Evolutionary conservation across 2,797 vertebrate species (phyloP).

Genomic region (Scolopax bukidnonensis): DNA sequence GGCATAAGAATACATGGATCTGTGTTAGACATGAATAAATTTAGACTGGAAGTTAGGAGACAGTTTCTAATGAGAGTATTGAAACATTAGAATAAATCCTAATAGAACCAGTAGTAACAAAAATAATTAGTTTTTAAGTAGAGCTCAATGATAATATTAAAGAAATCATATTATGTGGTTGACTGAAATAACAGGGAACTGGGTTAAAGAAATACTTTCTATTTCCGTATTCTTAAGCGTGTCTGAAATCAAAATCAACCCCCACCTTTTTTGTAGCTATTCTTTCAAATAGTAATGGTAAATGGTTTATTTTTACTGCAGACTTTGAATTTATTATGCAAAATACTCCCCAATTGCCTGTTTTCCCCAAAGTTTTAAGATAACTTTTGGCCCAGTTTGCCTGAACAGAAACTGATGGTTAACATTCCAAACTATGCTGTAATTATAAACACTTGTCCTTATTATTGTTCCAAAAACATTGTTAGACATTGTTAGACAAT

Average conservation of each 20-base stretch:
- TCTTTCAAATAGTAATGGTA: background rate
- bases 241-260: background rate
- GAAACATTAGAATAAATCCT: background rate
- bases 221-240: background rate
- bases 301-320: constrained; percentile 9
- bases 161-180: background rate
- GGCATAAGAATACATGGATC: background rate
- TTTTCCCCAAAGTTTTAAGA: background rate
- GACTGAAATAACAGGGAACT: background rate
- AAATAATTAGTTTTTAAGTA: background rate
- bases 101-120: background rate
- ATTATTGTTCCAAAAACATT: constrained; percentile 20
- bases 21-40: background rate
- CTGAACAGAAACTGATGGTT: constrained; percentile 11
- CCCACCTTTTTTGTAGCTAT: background rate
- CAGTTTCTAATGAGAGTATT: background rate
- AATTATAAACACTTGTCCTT: constrained; percentile 52
- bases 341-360: constrained; percentile 5
- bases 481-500: constrained; percentile 15
- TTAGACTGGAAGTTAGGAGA: background rate
- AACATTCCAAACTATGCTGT: constrained; percentile 30
- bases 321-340: constrained; percentile 12
- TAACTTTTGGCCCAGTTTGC: constrained; percentile 27
- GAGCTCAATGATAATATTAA: background rate
- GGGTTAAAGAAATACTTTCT: background rate